Base-by-base conservation (phyloP, 2,113 vertebrate genomes). In the Daubentonia madagascariensis region DNA sequence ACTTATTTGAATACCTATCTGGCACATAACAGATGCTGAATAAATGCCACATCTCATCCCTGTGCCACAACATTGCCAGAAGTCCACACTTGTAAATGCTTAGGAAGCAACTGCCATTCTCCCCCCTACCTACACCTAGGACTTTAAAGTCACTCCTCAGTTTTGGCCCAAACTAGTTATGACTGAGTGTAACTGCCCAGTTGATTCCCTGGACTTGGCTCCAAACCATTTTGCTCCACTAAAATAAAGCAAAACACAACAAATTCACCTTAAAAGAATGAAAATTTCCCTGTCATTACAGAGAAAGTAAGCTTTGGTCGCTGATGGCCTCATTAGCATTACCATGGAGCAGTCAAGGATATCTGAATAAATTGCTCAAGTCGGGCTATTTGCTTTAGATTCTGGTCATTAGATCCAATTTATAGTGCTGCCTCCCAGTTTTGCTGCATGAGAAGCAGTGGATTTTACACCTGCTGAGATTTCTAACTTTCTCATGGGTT, bases 341-440 rank as follows among this genome's bases (percentile, higher is more conserved):
- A 40, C 67, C 2, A 1, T 8, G 28, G 65, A 9, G 23, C n/a
- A 22, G 78, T 22, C 3, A 14, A 0, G 1, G 8, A 1, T 6
- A 0, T 35, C 37, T 16, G 75, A 37, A 32, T 18, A 17, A 30
- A 54, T 16, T 30, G 50, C 32, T 37, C 45, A 22, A 54, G 30
- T 9, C 17, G 0, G 37, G 61, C 28, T 18, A 22, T n/a, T 63
- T 50, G 57, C 57, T 75, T 61, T 45, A 65, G n/a, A 78, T 32
- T 81, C 16, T 0, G 3, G 10, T 32, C 30, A 35, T n/a, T 6
- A 48, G 28, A 32, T 76, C 13, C 6, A 3, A 22, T 72, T 75
- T 78, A 50, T 4, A 37, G 59, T 32, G 17, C 1, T 10, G 0
- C 7, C 14, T 79, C 35, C 23, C 18, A 54, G 45, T 37, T 91